phyloP scores from a whole-genome alignment of 2,888 invertebrate genomes.

The Synanthedon andrenaeformis region DNA sequence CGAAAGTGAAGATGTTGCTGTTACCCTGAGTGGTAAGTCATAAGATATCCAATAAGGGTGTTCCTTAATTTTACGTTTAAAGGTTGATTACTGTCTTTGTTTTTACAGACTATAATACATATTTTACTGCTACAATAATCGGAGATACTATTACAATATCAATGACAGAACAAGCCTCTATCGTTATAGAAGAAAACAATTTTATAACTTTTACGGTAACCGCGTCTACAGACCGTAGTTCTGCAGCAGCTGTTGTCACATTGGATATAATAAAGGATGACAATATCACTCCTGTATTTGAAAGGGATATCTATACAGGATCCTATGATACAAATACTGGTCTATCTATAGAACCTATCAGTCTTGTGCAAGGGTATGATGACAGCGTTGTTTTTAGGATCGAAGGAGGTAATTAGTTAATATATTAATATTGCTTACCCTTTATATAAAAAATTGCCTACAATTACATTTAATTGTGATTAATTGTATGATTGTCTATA shows the following conservation, averaged over 20 bases:
- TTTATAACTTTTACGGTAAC: constrained; percentile 30
- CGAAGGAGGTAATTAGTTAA: constrained; percentile 30
- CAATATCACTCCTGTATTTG: constrained; percentile 36
- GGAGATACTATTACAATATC: constrained; percentile 26
- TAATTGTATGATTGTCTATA: too few relatives aligned
- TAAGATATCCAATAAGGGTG: too few relatives aligned
- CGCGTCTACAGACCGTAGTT: constrained; percentile 23
- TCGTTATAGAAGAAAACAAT: constrained; percentile 28
- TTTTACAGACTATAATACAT: constrained; percentile 28
- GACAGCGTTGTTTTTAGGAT: constrained; percentile 27
- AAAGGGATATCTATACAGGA: constrained; percentile 30
- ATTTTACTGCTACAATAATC: constrained; percentile 21
- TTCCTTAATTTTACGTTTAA: neutral
- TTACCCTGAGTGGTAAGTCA: constrained; percentile 12
- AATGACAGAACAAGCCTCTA: constrained; percentile 24
- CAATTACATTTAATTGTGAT: too few relatives aligned
- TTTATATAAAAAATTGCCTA: too few relatives aligned
- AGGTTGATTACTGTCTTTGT: neutral
- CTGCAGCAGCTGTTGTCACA: constrained; percentile 27
- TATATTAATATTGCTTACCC: too few relatives aligned
- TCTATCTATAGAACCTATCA: constrained; percentile 27
- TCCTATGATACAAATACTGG: constrained; percentile 23
- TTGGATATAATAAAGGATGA: constrained; percentile 46
- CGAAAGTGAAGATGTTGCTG: constrained; percentile 16
- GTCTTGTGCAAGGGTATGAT: constrained; percentile 37